These are phyloP conservation scores for Centrocercus urophasianus DNA, from an alignment of 2,113 vertebrate species.

Conservation along the genomic window DNA sequence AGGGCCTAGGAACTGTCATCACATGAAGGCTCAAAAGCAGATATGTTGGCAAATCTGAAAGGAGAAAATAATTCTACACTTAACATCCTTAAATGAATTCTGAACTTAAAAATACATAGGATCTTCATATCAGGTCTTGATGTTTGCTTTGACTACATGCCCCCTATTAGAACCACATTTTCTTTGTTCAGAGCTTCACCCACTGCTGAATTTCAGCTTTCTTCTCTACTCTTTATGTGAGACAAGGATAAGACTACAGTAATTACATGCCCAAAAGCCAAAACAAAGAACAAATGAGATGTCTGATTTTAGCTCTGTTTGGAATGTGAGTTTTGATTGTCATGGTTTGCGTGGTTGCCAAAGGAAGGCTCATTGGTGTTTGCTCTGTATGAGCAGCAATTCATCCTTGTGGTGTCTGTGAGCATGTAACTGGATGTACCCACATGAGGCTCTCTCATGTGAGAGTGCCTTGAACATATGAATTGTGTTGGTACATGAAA, in stretches of 20 bases:
- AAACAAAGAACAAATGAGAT: neutral
- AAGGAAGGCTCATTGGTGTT: fast-evolving
- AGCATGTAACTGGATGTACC: neutral
- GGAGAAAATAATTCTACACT: neutral
- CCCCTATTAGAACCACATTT: neutral
- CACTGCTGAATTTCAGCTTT: neutral
- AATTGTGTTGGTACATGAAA: neutral
- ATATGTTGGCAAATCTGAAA: neutral
- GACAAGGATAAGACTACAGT: neutral
- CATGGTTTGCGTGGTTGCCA: neutral
- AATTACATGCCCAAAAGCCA: neutral
- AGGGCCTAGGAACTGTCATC: neutral
- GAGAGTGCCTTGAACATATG: neutral
- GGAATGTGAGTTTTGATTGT: neutral
- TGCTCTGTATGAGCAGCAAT: neutral
- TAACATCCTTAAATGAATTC: neutral
- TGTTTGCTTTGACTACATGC: neutral
- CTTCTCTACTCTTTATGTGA: neutral
- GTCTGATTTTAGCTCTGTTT: fast-evolving
- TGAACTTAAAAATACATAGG: neutral
- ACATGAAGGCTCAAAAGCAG: neutral
- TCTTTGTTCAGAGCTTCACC: neutral
- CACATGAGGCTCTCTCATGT: fast-evolving
- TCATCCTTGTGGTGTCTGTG: neutral
- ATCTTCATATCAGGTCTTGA: neutral